phyloP scores from a whole-genome alignment of 2,888 invertebrate species.

The Colletes collaris region DNA sequence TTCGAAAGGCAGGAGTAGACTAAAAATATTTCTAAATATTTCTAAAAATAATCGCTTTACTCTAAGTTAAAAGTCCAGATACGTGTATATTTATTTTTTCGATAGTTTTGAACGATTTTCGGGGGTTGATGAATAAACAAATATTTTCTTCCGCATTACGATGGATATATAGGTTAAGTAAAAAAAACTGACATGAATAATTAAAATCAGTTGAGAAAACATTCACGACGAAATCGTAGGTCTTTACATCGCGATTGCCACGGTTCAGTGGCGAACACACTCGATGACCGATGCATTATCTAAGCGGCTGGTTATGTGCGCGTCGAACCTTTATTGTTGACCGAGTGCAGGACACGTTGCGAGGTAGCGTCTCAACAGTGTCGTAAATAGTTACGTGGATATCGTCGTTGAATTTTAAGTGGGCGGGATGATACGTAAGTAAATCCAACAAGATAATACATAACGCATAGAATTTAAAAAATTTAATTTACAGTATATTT shows the following conservation, averaged over 20 bases:
- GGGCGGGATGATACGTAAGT: neutral
- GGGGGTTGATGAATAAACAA: too few species aligned
- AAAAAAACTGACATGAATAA: too few species aligned
- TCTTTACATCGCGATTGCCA: neutral
- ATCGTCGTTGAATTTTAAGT: conserved; percentile 43
- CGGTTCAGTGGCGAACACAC: neutral
- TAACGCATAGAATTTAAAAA: conserved; percentile 13
- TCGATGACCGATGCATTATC: conserved; percentile 44
- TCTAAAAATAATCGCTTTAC: too few species aligned
- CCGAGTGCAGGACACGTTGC: conserved; percentile 20
- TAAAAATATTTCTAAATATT: too few species aligned
- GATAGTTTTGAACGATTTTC: too few species aligned
- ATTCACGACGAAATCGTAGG: neutral
- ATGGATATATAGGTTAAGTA: too few species aligned
- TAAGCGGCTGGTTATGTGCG: conserved; percentile 16
- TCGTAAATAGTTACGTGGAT: conserved; percentile 49
- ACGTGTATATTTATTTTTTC: too few species aligned
- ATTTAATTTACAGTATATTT: too few species aligned
- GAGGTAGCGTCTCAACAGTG: conserved; percentile 22
- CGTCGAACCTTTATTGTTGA: conserved; percentile 15
- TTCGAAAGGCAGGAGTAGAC: too few species aligned
- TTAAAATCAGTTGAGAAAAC: too few species aligned
- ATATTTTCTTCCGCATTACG: too few species aligned
- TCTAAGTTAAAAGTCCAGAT: too few species aligned
- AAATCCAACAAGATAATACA: conserved; percentile 20